phyloP scores from a whole-genome alignment of 2,888 invertebrate species.

The Hanleya hanleyi region DNA sequence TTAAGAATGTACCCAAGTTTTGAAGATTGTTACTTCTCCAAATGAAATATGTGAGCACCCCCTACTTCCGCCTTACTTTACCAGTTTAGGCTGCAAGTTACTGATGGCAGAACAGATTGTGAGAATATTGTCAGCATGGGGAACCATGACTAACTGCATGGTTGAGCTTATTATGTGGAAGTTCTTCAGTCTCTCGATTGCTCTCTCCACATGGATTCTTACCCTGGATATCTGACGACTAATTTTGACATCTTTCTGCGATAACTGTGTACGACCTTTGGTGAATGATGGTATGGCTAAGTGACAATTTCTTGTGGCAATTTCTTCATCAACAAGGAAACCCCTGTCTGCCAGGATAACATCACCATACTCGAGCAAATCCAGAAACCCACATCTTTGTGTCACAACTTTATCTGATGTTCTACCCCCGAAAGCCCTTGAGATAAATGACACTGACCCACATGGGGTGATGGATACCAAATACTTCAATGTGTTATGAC shows the following conservation, averaged over 20 bases:
- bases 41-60: too few relatives aligned
- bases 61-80: too few relatives aligned
- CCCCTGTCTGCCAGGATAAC: conserved; percentile 29
- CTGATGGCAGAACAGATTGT: background rate
- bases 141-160: background rate
- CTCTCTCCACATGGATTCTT: conserved; percentile 23
- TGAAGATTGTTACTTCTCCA: too few relatives aligned
- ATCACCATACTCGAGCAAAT: conserved; percentile 20
- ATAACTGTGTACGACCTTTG: conserved; percentile 20
- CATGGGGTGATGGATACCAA: background rate
- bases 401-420: conserved; percentile 27
- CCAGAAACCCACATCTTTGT: conserved; percentile 19
- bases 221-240: conserved; percentile 18
- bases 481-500: background rate
- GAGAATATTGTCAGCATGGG: background rate
- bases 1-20: too few relatives aligned
- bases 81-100: background rate
- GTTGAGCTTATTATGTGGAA: background rate
- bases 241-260: conserved; percentile 19
- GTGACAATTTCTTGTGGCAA: conserved; percentile 6
- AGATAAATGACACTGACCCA: background rate
- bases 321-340: conserved; percentile 25
- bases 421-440: conserved; percentile 23
- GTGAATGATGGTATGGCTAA: conserved; percentile 26
- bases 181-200: background rate